A percentile compares a stretch with the other conserved stretches of the same genome.
Conservation (phyloP, 2,888 invertebrate genomes). For the Pantelozetes paolii region DNA sequence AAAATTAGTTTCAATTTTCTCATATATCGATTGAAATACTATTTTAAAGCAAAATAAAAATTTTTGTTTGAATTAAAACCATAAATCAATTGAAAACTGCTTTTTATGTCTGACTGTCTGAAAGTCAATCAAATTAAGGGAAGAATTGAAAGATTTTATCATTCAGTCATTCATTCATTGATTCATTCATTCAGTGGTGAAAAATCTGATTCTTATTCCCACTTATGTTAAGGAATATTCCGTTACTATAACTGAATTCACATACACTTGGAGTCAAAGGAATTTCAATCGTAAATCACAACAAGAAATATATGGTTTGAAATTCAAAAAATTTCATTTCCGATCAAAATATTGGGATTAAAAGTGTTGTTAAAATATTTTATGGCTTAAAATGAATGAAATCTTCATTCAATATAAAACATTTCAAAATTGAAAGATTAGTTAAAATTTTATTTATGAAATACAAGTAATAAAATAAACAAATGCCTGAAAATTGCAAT, state of each 20-base stretch:
- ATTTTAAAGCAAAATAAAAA: neutral
- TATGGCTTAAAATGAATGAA: neutral
- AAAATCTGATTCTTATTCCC: constrained; percentile 10
- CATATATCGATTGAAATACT: neutral
- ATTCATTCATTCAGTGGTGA: neutral
- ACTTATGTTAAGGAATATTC: constrained; percentile 11
- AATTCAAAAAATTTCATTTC: neutral
- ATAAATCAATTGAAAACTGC: constrained; percentile 14
- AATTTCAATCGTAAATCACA: constrained; percentile 15
- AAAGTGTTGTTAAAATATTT: neutral
- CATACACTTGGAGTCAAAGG: neutral
- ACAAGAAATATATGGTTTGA: neutral
- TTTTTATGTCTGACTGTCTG: neutral
- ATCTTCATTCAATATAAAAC: neutral
- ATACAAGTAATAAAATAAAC: too few relatives aligned
- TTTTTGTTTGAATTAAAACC: constrained; percentile 27
- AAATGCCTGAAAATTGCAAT: too few relatives aligned
- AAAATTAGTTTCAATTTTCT: constrained; percentile 12
- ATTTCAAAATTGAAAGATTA: too few relatives aligned
- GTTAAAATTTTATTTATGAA: too few relatives aligned
- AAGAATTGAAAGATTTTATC: neutral
- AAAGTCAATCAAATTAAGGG: constrained; percentile 12
- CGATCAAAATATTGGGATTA: too few relatives aligned
- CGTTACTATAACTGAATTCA: neutral
- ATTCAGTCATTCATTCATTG: neutral